Conservation (phyloP, 2,797 vertebrate genomes). For the Pseudochirops cupreus region DNA sequence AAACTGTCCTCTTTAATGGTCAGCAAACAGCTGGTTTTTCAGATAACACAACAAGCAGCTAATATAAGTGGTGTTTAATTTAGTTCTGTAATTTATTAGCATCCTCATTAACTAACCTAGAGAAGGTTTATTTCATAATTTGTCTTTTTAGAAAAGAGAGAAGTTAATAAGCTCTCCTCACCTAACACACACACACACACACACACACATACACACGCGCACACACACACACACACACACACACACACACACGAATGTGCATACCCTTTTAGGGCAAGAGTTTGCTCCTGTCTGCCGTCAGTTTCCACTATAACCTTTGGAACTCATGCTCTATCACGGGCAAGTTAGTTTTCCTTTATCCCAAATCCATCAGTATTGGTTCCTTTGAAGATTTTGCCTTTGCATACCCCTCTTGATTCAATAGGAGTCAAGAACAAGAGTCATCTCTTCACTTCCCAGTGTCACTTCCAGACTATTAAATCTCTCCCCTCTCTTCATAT, state of each 20-base stretch:
- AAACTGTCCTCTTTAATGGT: slow-evolving; percentile 58
- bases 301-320: not conserved
- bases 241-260: too few relatives aligned
- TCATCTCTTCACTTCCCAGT: not conserved
- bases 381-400: not conserved
- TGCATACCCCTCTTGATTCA: not conserved
- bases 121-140: slow-evolving; percentile 23
- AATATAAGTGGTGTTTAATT: slow-evolving; percentile 64
- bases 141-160: slow-evolving; percentile 44
- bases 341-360: not conserved
- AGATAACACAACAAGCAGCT: slow-evolving; percentile 65
- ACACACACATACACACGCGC: too few relatives aligned
- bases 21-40: slow-evolving; percentile 72
- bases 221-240: too few relatives aligned
- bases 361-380: not conserved
- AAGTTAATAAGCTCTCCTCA: slow-evolving; percentile 44
- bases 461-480: not conserved
- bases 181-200: not conserved
- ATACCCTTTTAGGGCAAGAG: not conserved
- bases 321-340: not conserved
- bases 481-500: not conserved
- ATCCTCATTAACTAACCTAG: not conserved
- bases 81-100: slow-evolving; percentile 60
- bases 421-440: not conserved
- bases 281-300: not conserved